Evolutionary conservation across 2,888 invertebrate species (phyloP), one percentile per base, ranked within the genome.

Genomic region (Tenthredo scrophulariae): DNA sequence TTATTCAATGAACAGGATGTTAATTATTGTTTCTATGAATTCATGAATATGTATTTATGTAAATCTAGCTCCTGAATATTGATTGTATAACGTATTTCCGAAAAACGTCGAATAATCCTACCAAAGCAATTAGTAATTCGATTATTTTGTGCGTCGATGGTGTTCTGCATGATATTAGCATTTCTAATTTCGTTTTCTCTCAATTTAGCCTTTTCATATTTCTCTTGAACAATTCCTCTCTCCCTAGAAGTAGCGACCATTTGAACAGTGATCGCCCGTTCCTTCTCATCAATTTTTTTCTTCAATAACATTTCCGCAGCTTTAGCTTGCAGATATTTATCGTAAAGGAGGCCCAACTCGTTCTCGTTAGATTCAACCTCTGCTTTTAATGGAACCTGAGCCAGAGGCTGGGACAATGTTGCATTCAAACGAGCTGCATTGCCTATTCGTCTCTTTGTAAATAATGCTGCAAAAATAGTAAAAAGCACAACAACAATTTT

Each of bases 291-390:
- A 0, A 84, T 43, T n/a, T 87, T 90, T n/a, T 86, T 87, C 54
- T 87, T 87, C 58, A 89, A 70, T 43, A 90, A 82, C n/a, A 88
- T 82, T 58, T 89, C 84, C 2, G 80, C 82, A 86, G 88, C 86
- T 7, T 85, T 75, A 0, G 87, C 80, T 67, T 87, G 89, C 2
- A 91, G 86, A 84, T 89, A 89, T 83, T 88, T 87, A 58, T 91
- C 87, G 5, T 90, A 91, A 40, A 89, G 79, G 10, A 88, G 77
- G 70, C 84, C 84, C 15, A 90, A 72, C 29, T 91, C 90, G 10
- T 83, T 54, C 10, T 89, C 88, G 1, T 86, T 86, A 3, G 26
- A 75, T 2, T 89, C 89, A 0, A 26, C 22, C 13, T 89, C 89
- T 0, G 33, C 2, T 80, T 86, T 87, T 77, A 84, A 87, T 0